Evolutionary conservation across 2,113 vertebrate species (phyloP), one percentile per base, ranked within the genome.

Genomic region (Pluvialis apricaria): DNA sequence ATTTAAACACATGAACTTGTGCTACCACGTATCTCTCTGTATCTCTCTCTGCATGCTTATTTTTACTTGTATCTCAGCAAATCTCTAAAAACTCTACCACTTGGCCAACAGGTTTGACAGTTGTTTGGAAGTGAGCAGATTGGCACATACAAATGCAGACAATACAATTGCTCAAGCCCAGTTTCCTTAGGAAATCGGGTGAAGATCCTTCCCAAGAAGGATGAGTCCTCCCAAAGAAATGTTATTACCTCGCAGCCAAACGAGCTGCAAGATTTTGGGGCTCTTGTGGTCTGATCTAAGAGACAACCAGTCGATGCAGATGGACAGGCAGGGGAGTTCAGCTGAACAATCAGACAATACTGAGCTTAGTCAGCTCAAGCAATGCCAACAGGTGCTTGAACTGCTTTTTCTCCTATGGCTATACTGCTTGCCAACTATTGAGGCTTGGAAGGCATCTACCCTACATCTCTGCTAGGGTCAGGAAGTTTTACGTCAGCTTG

Each of bases 1-100:
- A 92, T 86, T 95, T 87, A 86, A 95, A 82, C 90, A 87, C 15
- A 57, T 77, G 54, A 90, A 93, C 84, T 96, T 95, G 45, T 65
- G 78, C 49, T 93, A 62, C 78, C 40, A 77, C 0, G 0, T 82
- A 65, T 87, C 44, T 80, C 71, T 81, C 60, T 57, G 54, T 72
- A 44, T 77, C 44, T 82, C 58, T 85, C 75, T 61, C 71, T 66
- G n/a, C 16, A 49, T 90, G 34, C 45, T 82, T 92, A 61, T 90
- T 96, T 95, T 94, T 72, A 17, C 86, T 88, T 77, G 8, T 76
- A 66, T 72, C 58, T 96, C 47, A 69, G 88, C 86, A 97, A 92
- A 95, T 80, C 44, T 72, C 61, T 26, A 81, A 84, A 38, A 75
- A 66, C 8, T 84, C 47, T 79, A 61, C 90, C 66, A 85, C 70